phyloP scores from a whole-genome alignment of 2,797 vertebrate species.

The Scolopax rusticola region DNA sequence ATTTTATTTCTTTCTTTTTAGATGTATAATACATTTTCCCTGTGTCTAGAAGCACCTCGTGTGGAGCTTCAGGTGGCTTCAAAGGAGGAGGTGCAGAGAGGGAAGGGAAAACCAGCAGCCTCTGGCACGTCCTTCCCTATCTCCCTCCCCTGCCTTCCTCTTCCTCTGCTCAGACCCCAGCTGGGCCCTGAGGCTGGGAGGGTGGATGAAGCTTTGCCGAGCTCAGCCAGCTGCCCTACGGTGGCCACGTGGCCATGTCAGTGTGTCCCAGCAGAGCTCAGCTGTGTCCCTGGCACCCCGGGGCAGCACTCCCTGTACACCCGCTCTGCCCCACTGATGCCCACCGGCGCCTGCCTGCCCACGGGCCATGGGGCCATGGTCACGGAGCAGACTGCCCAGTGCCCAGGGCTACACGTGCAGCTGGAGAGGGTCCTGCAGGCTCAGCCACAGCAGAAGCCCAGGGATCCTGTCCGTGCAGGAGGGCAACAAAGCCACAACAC shows the following conservation, averaged over 20 bases:
- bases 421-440: neutral
- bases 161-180: neutral
- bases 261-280: neutral
- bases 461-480: neutral
- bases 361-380: fast-evolving
- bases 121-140: neutral
- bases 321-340: neutral
- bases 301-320: neutral
- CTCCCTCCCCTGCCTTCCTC: neutral
- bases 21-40: neutral
- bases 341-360: neutral
- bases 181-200: neutral
- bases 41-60: neutral
- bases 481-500: neutral
- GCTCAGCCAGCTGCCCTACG: neutral
- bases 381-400: neutral
- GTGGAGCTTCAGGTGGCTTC: neutral
- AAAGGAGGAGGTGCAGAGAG: neutral
- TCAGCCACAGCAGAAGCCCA: neutral
- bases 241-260: fast-evolving
- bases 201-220: neutral
- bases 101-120: neutral
- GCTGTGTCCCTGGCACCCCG: neutral
- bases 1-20: neutral
- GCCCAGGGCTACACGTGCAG: neutral